Evolutionary conservation across 2,797 vertebrate genomes (phyloP).

Genomic region (Typhlichthys subterraneus): DNA sequence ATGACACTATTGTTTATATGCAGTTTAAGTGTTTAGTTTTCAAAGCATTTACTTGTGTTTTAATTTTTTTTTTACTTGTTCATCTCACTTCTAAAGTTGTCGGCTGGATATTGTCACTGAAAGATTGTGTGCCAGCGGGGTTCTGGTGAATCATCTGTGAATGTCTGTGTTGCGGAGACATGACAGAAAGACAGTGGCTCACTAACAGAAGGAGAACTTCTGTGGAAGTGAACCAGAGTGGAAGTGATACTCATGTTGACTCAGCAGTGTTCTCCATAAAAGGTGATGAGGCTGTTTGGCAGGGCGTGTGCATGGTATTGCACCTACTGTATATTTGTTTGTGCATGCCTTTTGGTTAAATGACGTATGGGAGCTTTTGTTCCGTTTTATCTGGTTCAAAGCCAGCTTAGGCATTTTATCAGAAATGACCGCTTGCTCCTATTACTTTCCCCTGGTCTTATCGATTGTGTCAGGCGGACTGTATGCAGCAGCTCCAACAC

Average conservation of each 20-base stretch:
- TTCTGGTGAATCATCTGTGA: constrained; percentile 12
- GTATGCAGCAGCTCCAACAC: constrained; percentile 13
- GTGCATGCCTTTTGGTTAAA: neutral
- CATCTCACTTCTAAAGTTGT: constrained; percentile 25
- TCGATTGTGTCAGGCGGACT: constrained; percentile 12
- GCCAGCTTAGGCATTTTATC: constrained; percentile 7
- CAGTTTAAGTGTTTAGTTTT: neutral
- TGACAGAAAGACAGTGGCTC: constrained; percentile 10
- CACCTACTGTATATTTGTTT: neutral
- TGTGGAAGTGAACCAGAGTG: too few relatives aligned
- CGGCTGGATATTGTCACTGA: constrained; percentile 18
- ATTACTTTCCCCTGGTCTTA: constrained; percentile 41
- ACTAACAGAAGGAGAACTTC: constrained; percentile 21
- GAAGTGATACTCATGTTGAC: constrained; percentile 29
- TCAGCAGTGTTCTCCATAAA: constrained; percentile 33
- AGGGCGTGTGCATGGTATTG: neutral
- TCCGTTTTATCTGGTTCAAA: neutral
- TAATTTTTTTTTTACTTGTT: neutral
- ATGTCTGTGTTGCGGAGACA: constrained; percentile 12
- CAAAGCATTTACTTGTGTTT: too few relatives aligned
- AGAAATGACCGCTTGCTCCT: constrained; percentile 26
- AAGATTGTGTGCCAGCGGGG: constrained; percentile 25
- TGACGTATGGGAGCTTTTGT: neutral
- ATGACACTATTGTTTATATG: constrained; percentile 4
- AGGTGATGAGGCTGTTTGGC: constrained; percentile 26